Percentiles rank a stretch among this genome's conserved stretches.
phyloP scores from a whole-genome alignment of 2,113 vertebrate species.

The Trichomycterus rosablanca region DNA sequence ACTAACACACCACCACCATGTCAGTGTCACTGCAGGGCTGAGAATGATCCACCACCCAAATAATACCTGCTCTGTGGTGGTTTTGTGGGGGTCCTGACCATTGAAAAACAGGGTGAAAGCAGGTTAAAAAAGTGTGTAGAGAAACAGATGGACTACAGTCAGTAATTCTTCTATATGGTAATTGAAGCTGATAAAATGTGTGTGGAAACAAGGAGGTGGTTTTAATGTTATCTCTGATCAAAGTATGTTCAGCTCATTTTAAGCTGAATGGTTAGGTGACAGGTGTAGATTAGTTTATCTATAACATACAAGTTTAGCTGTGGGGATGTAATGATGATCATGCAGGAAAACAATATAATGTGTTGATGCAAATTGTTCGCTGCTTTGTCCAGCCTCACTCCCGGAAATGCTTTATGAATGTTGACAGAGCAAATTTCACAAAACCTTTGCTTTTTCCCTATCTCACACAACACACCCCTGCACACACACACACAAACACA shows the following conservation, averaged over 20 bases:
- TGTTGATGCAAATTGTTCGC: slow-evolving; percentile 10
- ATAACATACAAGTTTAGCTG: background rate
- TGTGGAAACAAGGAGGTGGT: too few species aligned
- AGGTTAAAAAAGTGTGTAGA: too few species aligned
- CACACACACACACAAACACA: slow-evolving; percentile 1
- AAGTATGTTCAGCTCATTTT: background rate
- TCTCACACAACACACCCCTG: slow-evolving; percentile 13
- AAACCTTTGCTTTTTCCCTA: slow-evolving; percentile 11
- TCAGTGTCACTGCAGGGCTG: too few species aligned
- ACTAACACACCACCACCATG: too few species aligned
- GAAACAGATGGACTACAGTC: too few species aligned
- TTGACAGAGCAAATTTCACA: slow-evolving; percentile 9
- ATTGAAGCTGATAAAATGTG: too few species aligned
- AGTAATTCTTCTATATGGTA: too few species aligned
- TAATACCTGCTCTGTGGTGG: too few species aligned
- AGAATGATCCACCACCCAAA: too few species aligned
- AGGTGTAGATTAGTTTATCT: background rate
- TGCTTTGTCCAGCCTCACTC: slow-evolving; percentile 6
- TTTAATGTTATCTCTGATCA: too few species aligned
- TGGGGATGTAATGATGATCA: slow-evolving; percentile 1
- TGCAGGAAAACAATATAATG: slow-evolving; percentile 17
- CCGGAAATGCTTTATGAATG: slow-evolving; percentile 21
- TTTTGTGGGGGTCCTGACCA: too few species aligned
- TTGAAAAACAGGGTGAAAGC: too few species aligned
- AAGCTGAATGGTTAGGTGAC: background rate